Percentiles rank a stretch among this genome's conserved stretches.
Conservation (phyloP, 2,888 invertebrate genomes). For the Hydrotaea cyrtoneurina region DNA sequence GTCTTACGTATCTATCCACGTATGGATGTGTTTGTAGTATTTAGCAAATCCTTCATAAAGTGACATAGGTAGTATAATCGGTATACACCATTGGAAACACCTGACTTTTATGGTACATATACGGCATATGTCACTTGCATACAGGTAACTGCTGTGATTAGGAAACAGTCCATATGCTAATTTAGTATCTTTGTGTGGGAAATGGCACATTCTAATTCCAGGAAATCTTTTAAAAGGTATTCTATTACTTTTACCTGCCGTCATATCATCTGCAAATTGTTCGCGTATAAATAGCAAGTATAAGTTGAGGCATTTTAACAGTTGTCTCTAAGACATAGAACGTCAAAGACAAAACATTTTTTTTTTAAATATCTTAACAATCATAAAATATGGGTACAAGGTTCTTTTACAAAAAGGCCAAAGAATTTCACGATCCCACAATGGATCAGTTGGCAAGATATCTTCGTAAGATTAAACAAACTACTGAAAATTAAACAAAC, state of each 20-base stretch:
- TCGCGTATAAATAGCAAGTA: constrained; percentile 24
- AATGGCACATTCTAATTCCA: not conserved
- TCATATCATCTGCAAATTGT: not conserved
- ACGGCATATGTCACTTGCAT: too few species aligned
- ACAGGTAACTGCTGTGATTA: not conserved
- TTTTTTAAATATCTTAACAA: not conserved
- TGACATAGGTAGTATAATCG: not conserved
- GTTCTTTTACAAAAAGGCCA: constrained; percentile 73
- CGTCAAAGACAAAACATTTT: constrained; percentile 19
- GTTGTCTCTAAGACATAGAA: constrained; percentile 40
- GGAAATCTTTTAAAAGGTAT: not conserved
- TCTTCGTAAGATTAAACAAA: constrained; percentile 73
- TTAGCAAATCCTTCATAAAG: not conserved
- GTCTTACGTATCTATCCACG: too few species aligned
- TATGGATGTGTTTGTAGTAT: not conserved
- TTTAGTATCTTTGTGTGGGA: not conserved
- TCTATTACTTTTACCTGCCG: not conserved
- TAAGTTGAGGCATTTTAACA: not conserved
- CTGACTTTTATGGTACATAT: not conserved
- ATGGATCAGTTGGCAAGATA: constrained; percentile 73
- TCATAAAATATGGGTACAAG: constrained; percentile 74
- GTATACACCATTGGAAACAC: constrained; percentile 15
- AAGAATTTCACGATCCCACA: constrained; percentile 65
- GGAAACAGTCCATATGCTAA: not conserved
- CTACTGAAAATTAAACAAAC: not conserved